phyloP scores from a whole-genome alignment of 2,797 vertebrate genomes.

The Rhinophrynus dorsalis region DNA sequence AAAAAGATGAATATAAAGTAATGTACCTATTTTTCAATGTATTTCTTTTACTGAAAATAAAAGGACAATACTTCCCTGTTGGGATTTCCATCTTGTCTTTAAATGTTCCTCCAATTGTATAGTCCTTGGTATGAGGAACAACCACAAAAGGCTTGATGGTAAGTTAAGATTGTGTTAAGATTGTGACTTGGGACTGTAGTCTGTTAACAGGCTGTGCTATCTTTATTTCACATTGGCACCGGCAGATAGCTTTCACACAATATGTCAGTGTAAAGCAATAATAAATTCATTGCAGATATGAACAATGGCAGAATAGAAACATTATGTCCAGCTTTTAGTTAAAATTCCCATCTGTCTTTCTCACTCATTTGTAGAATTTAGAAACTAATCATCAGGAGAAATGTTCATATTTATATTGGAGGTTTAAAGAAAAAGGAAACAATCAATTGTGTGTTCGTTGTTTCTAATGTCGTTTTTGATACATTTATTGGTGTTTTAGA shows the following conservation, averaged over 20 bases:
- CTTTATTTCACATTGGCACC: conserved; percentile 30
- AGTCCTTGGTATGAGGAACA: conserved; percentile 42
- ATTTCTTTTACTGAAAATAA: conserved; percentile 47
- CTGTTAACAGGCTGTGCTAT: conserved; percentile 38
- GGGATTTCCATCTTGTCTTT: conserved; percentile 30
- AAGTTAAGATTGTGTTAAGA: not conserved
- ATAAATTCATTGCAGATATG: conserved; percentile 46
- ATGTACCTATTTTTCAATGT: conserved; percentile 28
- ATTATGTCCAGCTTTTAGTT: conserved; percentile 46
- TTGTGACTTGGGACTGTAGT: conserved; percentile 1
- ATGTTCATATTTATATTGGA: not conserved
- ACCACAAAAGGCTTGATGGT: conserved; percentile 25
- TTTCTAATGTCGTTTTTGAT: no score
- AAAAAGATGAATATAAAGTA: conserved; percentile 24
- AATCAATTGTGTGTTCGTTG: no score
- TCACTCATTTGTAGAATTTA: conserved; percentile 30
- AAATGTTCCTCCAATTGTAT: conserved; percentile 30
- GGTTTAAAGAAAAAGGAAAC: no score
- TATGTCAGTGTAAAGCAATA: conserved; percentile 48
- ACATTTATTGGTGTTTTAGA: no score
- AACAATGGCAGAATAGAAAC: conserved; percentile 48
- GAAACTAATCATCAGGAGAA: conserved; percentile 36
- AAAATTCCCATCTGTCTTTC: conserved; percentile 42
- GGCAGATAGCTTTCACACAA: conserved; percentile 42
- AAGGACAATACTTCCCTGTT: conserved; percentile 21